Conservation (phyloP, 2,888 invertebrate species). For the Neoascia interrupta region DNA sequence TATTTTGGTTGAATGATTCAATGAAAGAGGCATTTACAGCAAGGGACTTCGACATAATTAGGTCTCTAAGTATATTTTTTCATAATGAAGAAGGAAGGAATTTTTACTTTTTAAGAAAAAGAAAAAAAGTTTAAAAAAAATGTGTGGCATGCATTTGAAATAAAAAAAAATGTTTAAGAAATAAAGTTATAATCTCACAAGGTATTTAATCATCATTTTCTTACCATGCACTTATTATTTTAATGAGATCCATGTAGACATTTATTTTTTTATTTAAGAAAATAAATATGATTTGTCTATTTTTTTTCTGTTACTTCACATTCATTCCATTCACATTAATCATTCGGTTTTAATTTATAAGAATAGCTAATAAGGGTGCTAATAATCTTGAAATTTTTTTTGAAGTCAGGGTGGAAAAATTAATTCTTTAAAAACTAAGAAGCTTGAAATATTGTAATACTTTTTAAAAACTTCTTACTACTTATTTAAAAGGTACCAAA, state of each 20-base stretch:
- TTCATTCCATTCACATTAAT: conserved; percentile 70
- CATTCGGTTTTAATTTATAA: conserved; percentile 20
- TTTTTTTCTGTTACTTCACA: conserved; percentile 58
- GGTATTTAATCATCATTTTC: conserved; percentile 47
- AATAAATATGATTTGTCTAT: conserved; percentile 48
- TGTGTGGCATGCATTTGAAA: conserved; percentile 43
- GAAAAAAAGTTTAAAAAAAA: conserved; percentile 65
- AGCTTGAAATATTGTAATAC: too few relatives aligned
- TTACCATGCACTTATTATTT: conserved; percentile 65
- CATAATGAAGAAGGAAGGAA: too few relatives aligned
- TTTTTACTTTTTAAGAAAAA: conserved; percentile 35
- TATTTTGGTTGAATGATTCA: too few relatives aligned
- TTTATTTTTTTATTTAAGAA: conserved; percentile 71
- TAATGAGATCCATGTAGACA: conserved; percentile 79
- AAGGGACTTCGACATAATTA: too few relatives aligned
- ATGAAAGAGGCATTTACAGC: background rate
- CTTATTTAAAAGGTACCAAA: too few relatives aligned
- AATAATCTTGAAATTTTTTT: too few relatives aligned
- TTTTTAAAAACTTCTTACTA: too few relatives aligned
- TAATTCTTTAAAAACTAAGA: too few relatives aligned
- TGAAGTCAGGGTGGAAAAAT: too few relatives aligned
- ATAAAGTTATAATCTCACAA: background rate
- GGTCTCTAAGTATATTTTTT: too few relatives aligned
- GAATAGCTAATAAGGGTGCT: too few relatives aligned
- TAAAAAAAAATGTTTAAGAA: background rate